Conservation (phyloP, 2,888 invertebrate species). For the Tiphia femorata region DNA sequence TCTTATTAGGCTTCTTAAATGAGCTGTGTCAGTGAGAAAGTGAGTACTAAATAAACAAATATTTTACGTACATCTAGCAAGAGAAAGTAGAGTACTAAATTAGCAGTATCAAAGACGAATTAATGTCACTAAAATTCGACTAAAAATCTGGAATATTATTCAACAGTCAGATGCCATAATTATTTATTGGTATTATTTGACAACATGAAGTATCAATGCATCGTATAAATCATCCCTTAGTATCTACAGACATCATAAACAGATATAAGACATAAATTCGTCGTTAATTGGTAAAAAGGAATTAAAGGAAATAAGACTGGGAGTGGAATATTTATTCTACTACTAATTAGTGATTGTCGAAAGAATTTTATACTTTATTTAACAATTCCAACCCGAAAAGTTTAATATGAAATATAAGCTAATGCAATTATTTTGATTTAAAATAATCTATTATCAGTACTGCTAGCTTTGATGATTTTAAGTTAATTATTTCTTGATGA, state of each 20-base stretch:
- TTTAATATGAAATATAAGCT: too few species aligned
- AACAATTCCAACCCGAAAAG: too few species aligned
- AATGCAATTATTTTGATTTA: too few species aligned
- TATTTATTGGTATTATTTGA: neutral
- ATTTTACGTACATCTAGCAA: constrained; percentile 49
- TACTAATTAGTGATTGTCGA: constrained; percentile 48
- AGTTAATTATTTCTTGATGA: too few species aligned
- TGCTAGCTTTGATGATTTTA: too few species aligned
- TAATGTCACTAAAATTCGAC: too few species aligned
- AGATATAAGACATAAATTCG: constrained; percentile 40
- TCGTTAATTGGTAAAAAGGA: constrained; percentile 37
- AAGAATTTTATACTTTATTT: neutral
- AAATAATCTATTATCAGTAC: too few species aligned
- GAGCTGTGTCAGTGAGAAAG: neutral
- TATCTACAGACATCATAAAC: neutral
- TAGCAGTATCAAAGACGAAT: constrained; percentile 31
- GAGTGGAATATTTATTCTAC: constrained; percentile 58
- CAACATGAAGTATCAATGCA: too few species aligned
- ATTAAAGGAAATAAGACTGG: constrained; percentile 46
- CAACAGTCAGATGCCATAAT: neutral
- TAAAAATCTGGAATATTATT: too few species aligned
- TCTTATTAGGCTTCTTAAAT: neutral
- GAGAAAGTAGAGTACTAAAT: constrained; percentile 39
- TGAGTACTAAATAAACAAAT: constrained; percentile 21
- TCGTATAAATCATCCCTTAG: neutral